These are phyloP conservation scores for Eurosta solidaginis DNA, from an alignment of 1,140 invertebrate genomes.

Conservation along the genomic window DNA sequence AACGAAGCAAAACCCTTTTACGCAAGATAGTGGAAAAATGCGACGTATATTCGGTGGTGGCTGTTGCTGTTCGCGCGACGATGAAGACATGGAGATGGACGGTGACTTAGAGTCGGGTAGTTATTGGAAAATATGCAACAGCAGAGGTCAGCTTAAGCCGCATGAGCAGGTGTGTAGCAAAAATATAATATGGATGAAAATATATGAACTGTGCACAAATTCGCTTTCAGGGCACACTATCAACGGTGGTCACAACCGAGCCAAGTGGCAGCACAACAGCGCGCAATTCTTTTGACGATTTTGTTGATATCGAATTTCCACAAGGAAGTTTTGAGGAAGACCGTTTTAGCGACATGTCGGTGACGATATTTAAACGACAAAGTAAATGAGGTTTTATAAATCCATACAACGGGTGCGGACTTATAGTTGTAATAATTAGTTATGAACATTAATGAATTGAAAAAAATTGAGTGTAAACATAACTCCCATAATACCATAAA, in stretches of 20 bases:
- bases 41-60: background rate
- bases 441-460: background rate
- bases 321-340: slow-evolving; percentile 24
- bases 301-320: background rate
- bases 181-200: background rate
- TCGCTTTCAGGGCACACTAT: background rate
- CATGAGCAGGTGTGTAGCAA: background rate
- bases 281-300: background rate
- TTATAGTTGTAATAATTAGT: background rate
- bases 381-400: background rate
- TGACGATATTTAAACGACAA: slow-evolving; percentile 18
- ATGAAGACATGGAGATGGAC: background rate
- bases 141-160: background rate
- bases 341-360: slow-evolving; percentile 31
- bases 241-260: background rate
- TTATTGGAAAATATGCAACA: background rate
- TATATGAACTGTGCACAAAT: background rate
- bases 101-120: background rate
- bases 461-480: background rate
- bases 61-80: background rate
- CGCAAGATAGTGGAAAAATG: background rate
- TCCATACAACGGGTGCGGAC: background rate
- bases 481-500: background rate
- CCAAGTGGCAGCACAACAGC: background rate
- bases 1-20: too few relatives aligned